Evolutionary conservation across 2,888 invertebrate genomes (phyloP), one percentile per base, ranked within the genome.

Genomic region (Drosophila basisetae): DNA sequence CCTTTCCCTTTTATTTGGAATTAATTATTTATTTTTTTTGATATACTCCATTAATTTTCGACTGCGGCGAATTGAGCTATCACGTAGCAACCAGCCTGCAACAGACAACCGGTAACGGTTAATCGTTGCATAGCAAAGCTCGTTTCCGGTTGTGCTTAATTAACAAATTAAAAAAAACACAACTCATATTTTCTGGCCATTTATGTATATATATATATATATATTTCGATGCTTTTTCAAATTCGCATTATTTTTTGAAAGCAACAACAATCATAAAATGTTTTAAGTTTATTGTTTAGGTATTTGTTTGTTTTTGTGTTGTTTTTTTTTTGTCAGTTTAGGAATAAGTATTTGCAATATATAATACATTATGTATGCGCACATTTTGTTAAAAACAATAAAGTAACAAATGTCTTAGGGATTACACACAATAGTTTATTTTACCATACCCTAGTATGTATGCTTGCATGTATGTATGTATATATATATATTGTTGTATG

Each of bases 221-320:
- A 68, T 79, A 67, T 64, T 68, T 88, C 65, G 71, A 85, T 88
- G 89, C 76, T 71, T 71, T 72, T 64, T 69, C 64, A 64, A 68
- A 78, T 70, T 68, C 64, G 89, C 84, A 81, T 50, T 78, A 71
- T 74, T 73, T 68, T 71, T 83, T 69, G 62, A 84, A 88, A 90
- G 85, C 90, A 90, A 78, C 83, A 85, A 85, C 90, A 85, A 68
- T 77, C 72, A 69, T 73, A 76, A 82, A 85, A 89, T 88, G 80
- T 64, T 73, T 73, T 70, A 68, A 70, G 71, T 84, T 80, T 85
- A 78, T 84, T 88, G 68, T 79, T 77, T 73, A 73, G 74, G 64
- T 75, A 84, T 76, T 66, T 63, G 53, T 68, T 54, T 65, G 50
- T 30, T 39, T 73, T 52, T 72, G 37, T 68, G 18, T 47, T 37